These are phyloP conservation scores for Planiliza haematocheilus DNA, from an alignment of 2,113 vertebrate genomes.

Conservation along the genomic window DNA sequence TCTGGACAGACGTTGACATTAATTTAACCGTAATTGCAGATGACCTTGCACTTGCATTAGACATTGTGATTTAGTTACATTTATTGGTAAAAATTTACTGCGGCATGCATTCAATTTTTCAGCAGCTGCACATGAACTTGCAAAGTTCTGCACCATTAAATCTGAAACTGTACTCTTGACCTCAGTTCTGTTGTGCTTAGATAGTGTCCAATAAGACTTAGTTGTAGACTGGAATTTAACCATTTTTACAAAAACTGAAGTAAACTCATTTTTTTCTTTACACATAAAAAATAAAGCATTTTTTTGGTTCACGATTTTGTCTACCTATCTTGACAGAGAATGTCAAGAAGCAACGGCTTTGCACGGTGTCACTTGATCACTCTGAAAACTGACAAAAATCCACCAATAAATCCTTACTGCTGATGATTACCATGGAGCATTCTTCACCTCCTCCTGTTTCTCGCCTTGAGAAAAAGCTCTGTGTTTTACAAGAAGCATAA, in stretches of 20 bases:
- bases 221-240: background rate
- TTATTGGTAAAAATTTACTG: too few species aligned
- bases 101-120: background rate
- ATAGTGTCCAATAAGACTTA: background rate
- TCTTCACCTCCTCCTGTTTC: background rate
- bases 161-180: background rate
- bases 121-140: conserved; percentile 19
- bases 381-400: conserved; percentile 1
- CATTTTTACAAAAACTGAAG: too few species aligned
- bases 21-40: conserved; percentile 36
- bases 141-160: background rate
- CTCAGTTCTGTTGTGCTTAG: background rate
- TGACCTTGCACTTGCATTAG: too few species aligned
- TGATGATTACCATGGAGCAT: conserved; percentile 23
- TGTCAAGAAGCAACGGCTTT: background rate
- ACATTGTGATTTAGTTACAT: too few species aligned
- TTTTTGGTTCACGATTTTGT: background rate
- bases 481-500: conserved; percentile 42
- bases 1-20: conserved; percentile 43
- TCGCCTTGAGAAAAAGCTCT: conserved; percentile 19
- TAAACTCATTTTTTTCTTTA: too few species aligned
- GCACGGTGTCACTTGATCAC: background rate
- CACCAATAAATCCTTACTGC: conserved; percentile 1
- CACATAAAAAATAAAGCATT: background rate
- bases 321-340: background rate